phyloP scores from a whole-genome alignment of 2,797 vertebrate species.

The Rhadinocentrus ornatus region DNA sequence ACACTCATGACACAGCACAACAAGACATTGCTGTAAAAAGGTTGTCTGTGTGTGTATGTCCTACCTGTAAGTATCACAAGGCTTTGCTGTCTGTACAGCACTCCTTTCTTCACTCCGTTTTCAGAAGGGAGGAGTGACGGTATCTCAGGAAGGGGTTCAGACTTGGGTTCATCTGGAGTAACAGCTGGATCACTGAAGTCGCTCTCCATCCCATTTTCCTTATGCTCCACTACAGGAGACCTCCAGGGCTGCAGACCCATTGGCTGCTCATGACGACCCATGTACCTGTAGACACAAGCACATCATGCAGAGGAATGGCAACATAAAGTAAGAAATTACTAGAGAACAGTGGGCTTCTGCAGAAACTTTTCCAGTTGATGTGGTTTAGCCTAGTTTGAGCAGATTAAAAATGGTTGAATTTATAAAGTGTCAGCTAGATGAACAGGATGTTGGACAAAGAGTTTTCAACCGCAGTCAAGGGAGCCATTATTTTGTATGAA shows the following conservation, averaged over 20 bases:
- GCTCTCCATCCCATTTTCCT: constrained; percentile 66
- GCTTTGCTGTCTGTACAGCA: constrained; percentile 75
- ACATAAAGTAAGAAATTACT: no score
- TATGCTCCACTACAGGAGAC: constrained; percentile 41
- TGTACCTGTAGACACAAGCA: constrained; percentile 60
- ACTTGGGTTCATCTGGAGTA: constrained; percentile 77
- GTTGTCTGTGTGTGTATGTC: background rate
- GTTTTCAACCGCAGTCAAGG: no score
- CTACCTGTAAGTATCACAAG: constrained; percentile 82
- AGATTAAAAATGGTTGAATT: no score
- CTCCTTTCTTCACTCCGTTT: constrained; percentile 57
- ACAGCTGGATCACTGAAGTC: constrained; percentile 56
- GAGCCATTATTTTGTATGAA: no score
- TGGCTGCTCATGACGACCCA: constrained; percentile 45
- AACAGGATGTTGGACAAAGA: no score
- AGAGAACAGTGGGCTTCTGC: no score
- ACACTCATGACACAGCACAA: constrained; percentile 27
- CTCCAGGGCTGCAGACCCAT: constrained; percentile 68
- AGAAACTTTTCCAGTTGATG: no score
- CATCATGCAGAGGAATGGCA: background rate
- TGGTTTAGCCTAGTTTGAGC: no score
- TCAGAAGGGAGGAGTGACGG: constrained; percentile 61
- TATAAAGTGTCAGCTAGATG: no score
- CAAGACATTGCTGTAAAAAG: background rate
- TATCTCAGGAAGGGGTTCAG: constrained; percentile 75